phyloP scores from a whole-genome alignment of 2,113 vertebrate genomes.

The Chelonoidis abingdonii region DNA sequence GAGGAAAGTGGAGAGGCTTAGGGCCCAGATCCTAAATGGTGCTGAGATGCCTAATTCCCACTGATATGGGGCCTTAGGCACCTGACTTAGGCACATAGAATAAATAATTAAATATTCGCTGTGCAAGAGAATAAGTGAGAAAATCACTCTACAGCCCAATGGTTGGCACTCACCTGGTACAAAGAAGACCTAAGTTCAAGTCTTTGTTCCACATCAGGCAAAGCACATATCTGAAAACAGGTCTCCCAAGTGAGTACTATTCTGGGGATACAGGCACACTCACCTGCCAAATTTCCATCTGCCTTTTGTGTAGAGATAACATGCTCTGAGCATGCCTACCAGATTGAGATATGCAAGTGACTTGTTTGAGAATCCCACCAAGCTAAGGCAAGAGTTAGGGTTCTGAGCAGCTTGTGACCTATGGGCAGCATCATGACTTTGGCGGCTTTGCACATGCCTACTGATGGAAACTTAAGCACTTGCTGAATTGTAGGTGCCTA shows the following conservation, averaged over 20 bases:
- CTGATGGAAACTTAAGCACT: not conserved
- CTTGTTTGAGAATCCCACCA: not conserved
- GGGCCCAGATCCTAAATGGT: not conserved
- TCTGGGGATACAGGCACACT: not conserved
- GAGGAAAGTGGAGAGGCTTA: not conserved
- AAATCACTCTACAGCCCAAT: not conserved
- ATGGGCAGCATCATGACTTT: not conserved
- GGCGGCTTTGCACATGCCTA: too few relatives aligned
- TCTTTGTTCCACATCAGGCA: not conserved
- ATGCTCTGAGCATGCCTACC: not conserved
- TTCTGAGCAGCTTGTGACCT: not conserved
- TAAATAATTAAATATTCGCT: not conserved
- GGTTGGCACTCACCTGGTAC: not conserved
- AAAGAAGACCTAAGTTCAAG: not conserved
- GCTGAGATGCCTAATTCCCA: not conserved
- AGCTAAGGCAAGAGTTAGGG: not conserved
- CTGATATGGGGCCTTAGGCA: not conserved
- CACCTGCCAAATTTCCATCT: not conserved
- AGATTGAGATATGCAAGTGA: not conserved
- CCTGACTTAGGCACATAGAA: not conserved
- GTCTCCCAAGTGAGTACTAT: not conserved
- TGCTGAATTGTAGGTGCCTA: not conserved
- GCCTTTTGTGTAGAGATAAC: not conserved
- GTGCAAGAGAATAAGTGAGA: not conserved
- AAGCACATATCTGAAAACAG: not conserved